Conservation (phyloP, 2,888 invertebrate genomes). For the Xestoiulus laeticollis region DNA sequence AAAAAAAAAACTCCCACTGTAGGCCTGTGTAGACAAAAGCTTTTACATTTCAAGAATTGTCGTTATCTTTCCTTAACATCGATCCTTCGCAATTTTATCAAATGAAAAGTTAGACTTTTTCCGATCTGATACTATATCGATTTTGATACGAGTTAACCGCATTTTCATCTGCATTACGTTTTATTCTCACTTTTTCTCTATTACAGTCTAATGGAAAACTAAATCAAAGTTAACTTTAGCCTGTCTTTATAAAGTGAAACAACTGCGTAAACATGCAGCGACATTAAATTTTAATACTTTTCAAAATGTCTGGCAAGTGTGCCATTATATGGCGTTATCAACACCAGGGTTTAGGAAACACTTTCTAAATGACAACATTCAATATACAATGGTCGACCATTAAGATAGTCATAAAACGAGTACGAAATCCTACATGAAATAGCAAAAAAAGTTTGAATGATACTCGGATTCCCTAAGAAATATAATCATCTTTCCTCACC, state of each 20-base stretch:
- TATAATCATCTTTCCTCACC: too few species aligned
- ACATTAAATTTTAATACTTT: constrained; percentile 12
- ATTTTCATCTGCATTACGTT: constrained; percentile 14
- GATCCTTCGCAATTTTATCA: not conserved
- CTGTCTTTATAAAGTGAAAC: not conserved
- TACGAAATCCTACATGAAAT: not conserved
- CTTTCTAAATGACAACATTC: not conserved
- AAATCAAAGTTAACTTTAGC: not conserved
- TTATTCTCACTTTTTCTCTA: not conserved
- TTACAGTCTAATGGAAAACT: not conserved
- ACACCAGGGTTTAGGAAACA: not conserved
- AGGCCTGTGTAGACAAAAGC: too few species aligned
- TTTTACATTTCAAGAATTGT: too few species aligned
- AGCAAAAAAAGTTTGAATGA: not conserved
- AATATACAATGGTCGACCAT: not conserved
- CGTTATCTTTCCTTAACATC: not conserved
- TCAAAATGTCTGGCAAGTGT: not conserved
- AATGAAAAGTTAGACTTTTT: not conserved
- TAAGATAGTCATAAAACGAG: not conserved
- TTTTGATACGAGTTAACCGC: not conserved
- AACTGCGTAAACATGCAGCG: not conserved
- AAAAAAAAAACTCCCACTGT: too few species aligned
- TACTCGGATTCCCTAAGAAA: too few species aligned
- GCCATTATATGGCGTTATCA: not conserved
- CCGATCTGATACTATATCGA: not conserved